Conservation (phyloP, 1,140 invertebrate species). For the Drosophila willistoni region DNA sequence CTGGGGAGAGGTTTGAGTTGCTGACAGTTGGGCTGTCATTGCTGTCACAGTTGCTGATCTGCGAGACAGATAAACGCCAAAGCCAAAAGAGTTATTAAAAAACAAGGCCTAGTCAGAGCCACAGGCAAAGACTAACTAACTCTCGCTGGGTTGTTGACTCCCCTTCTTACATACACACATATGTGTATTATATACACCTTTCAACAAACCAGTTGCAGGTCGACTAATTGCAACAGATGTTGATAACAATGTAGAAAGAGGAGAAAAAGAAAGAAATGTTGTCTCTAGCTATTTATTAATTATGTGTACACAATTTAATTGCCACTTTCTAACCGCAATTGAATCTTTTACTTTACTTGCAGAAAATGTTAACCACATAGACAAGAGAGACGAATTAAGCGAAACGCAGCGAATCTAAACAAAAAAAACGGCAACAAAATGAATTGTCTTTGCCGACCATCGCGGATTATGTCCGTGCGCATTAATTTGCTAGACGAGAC, state of each 20-base stretch:
- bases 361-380: conserved; percentile 64
- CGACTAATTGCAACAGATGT: conserved; percentile 60
- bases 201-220: conserved; percentile 56
- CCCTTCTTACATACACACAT: neutral
- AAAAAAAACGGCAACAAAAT: conserved; percentile 55
- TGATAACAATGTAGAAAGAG: conserved; percentile 38
- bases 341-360: conserved; percentile 41
- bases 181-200: conserved; percentile 23
- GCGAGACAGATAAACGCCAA: conserved; percentile 59
- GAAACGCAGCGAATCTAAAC: neutral
- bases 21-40: conserved; percentile 75
- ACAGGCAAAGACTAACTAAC: conserved; percentile 13
- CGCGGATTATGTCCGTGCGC: conserved; percentile 83
- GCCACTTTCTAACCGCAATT: conserved; percentile 57
- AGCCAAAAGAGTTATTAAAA: conserved; percentile 76
- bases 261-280: conserved; percentile 3
- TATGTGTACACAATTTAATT: conserved; percentile 70
- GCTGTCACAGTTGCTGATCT: conserved; percentile 53
- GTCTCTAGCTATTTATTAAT: conserved; percentile 56
- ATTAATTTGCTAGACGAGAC: conserved; percentile 88
- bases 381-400: neutral
- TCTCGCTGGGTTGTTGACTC: conserved; percentile 10
- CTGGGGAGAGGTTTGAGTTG: conserved; percentile 66
- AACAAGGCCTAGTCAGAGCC: conserved; percentile 50
- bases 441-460: conserved; percentile 83